Base-by-base conservation (phyloP, 1,140 invertebrate species). In the Globodera ellingtonae region DNA sequence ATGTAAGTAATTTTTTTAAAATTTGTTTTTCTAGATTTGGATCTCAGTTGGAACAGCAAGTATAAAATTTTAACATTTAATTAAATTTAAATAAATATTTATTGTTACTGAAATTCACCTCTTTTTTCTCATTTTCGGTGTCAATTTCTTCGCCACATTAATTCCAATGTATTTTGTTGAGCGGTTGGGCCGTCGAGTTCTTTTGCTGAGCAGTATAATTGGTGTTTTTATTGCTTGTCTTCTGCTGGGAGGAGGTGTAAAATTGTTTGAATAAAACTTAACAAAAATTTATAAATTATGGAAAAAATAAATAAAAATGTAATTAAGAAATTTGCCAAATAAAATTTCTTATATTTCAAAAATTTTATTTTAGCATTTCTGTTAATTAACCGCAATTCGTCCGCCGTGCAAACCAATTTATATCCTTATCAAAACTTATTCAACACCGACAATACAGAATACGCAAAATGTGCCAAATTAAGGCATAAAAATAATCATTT, bases 131-230 rank as follows among this genome's bases (percentile, higher is more conserved):
- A 44, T 47, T 76, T 74, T 70, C 76, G 24, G 88, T 21, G 90
- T 92, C 69, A 92, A 93, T 83, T 92, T 92, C 83, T 52, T 92
- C 5, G 92, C 91, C 79, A 92, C 92, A 4, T 90, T 93, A 67
- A 86, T 92, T 78, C 92, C 92, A 35, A 86, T 93, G 69, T 90
- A 90, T 82, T 86, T 93, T 8, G 92, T 93, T 6, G 92, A 93
- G 82, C 90, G 90, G 79, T 87, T 92, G 56, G 92, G 92, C n/a
- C 84, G 93, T 72, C 86, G 93, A 47, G 87, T 90, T 15, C 89
- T 93, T 0, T 70, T 84, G 24, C 47, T 83, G 47, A 48, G 47
- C 47, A 82, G 79, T 35, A 74, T 83, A 15, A 35, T 75, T 35
- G 82, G 79, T 46, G 82, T 83, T 48, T 71, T 82, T 46, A 62